phyloP scores from a whole-genome alignment of 2,888 invertebrate species.

The Thelaira solivaga region DNA sequence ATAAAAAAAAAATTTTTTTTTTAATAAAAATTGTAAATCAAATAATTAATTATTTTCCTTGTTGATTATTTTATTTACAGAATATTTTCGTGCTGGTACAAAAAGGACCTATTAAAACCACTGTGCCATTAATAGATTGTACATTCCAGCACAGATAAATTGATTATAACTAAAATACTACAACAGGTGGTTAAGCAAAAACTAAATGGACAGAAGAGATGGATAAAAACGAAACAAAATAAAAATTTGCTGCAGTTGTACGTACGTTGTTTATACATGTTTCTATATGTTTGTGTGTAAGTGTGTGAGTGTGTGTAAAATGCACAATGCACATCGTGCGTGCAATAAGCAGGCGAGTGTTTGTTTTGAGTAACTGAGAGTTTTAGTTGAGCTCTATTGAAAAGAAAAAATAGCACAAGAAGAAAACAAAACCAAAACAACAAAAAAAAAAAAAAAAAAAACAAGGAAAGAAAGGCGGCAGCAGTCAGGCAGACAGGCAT shows the following conservation, averaged over 20 bases:
- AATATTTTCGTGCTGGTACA: neutral
- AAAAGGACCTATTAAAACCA: neutral
- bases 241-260: constrained; percentile 19
- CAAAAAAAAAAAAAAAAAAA: constrained; percentile 5
- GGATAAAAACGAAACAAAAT: constrained; percentile 20
- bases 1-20: too few species aligned
- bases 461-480: constrained; percentile 4
- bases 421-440: constrained; percentile 9
- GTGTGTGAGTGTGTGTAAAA: too few species aligned
- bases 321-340: neutral
- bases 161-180: neutral
- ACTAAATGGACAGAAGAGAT: neutral
- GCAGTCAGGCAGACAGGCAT: constrained; percentile 33
- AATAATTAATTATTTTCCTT: too few species aligned
- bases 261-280: too few species aligned
- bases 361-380: constrained; percentile 5
- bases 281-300: too few species aligned
- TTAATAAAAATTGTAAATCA: too few species aligned
- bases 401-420: constrained; percentile 26
- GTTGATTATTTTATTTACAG: neutral
- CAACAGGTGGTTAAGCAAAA: constrained; percentile 46
- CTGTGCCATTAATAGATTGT: neutral
- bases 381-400: constrained; percentile 10
- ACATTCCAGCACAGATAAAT: constrained; percentile 17
- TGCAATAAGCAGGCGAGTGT: neutral